Evolutionary conservation across 2,113 vertebrate genomes (phyloP), one percentile per base, ranked within the genome.

Genomic region (Glaucidium brasilianum): DNA sequence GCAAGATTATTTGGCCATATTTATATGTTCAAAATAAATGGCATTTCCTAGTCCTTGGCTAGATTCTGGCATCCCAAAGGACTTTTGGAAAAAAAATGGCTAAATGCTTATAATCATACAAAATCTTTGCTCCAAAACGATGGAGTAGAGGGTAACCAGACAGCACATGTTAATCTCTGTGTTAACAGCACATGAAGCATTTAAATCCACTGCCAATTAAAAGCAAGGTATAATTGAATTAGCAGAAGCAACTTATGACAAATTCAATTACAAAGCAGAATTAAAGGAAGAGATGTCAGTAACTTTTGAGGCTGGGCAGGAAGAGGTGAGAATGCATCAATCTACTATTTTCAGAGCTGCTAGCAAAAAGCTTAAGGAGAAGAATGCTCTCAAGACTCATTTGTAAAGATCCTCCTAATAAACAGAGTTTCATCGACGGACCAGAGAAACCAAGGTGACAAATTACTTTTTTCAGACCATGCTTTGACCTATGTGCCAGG

Each of bases 221-320:
- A 96, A 97, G 73, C 64, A 63, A 78, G 52, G 50, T 55, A 80
- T 86, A 92, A 97, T 63, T 88, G 82, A 96, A 96, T 96, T 94
- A 95, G 37, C 90, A 96, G 82, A 93, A 96, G 52, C 81, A 97
- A 86, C 49, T 94, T 81, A 84, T 41, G 63, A 75, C 50, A 96
- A 96, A 92, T 92, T 85, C 60, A 96, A 97, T 92, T 94, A 96
- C 93, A 27, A 86, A 80, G 72, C 87, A 90, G 90, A 93, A 95
- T 88, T 96, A 96, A 95, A 97, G 90, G 92, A 96, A 95, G 83
- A 91, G 69, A 91, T 85, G 49, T 63, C 94, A 81, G 85, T 93
- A 95, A 94, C 62, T 93, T 96, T 69, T 52, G 91, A 95, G 87
- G 62, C 71, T 73, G 74, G 66, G 58, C 89, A 90, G 89, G 62